Percentiles rank a stretch among this genome's conserved stretches.
Evolutionary conservation across 2,888 invertebrate species (phyloP).

Genomic region (Euplagia quadripunctaria): DNA sequence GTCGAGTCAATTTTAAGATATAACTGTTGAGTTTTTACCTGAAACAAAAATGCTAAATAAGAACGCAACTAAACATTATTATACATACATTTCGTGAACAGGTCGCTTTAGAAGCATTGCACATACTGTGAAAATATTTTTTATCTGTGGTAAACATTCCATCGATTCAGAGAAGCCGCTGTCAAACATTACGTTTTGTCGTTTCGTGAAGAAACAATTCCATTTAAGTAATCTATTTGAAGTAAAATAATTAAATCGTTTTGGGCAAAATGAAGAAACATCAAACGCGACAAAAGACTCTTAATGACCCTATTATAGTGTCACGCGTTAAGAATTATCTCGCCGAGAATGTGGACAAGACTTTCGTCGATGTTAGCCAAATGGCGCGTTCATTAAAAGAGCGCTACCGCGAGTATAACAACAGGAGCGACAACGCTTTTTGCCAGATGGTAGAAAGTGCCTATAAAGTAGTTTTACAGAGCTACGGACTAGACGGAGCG

Average conservation of each 20-base stretch:
- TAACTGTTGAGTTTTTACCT: slow-evolving; percentile 64
- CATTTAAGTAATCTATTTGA: slow-evolving; percentile 38
- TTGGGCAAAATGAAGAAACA: slow-evolving; percentile 81
- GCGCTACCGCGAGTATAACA: slow-evolving; percentile 91
- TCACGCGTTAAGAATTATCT: slow-evolving; percentile 91
- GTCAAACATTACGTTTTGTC: slow-evolving; percentile 70
- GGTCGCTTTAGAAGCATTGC: slow-evolving; percentile 18
- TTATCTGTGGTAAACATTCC: slow-evolving; percentile 63
- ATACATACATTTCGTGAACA: slow-evolving; percentile 21
- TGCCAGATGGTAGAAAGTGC: slow-evolving; percentile 92
- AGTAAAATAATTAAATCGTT: slow-evolving; percentile 26
- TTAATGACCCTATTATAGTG: slow-evolving; percentile 87
- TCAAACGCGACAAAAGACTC: slow-evolving; percentile 80
- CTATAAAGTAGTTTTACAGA: slow-evolving; percentile 91
- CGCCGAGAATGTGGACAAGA: slow-evolving; percentile 93
- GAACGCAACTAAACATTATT: neutral
- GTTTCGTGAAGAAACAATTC: slow-evolving; percentile 59
- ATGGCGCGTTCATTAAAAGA: slow-evolving; percentile 94
- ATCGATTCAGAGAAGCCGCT: slow-evolving; percentile 78
- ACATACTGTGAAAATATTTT: slow-evolving; percentile 22
- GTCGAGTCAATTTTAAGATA: slow-evolving; percentile 67
- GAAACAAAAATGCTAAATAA: slow-evolving; percentile 28
- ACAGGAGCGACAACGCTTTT: slow-evolving; percentile 93
- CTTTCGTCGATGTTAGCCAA: slow-evolving; percentile 93
- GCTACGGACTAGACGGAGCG: slow-evolving; percentile 89